Conservation (phyloP, 2,797 vertebrate genomes). For the Pogonophryne albipinna region DNA sequence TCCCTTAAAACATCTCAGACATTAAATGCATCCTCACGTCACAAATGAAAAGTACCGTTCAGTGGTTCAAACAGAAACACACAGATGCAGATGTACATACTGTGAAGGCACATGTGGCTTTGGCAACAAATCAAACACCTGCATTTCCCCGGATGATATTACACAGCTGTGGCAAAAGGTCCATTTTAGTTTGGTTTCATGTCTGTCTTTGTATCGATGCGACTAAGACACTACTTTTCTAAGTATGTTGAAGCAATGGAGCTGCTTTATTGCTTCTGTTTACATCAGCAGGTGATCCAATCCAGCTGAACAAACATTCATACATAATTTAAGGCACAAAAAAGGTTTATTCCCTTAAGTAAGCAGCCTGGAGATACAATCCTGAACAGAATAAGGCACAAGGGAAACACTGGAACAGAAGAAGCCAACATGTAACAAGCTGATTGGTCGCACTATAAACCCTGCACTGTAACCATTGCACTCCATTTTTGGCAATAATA, state of each 20-base stretch:
- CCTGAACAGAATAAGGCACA: constrained; percentile 52
- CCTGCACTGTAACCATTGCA: constrained; percentile 5
- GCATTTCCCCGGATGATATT: constrained; percentile 30
- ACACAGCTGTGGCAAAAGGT: constrained; percentile 14
- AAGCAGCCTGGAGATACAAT: constrained; percentile 49
- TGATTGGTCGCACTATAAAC: neutral
- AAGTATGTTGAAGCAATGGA: neutral
- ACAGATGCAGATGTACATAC: constrained; percentile 31
- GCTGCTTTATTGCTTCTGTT: constrained; percentile 26
- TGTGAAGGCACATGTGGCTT: constrained; percentile 69
- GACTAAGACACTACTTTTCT: constrained; percentile 7
- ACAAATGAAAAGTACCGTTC: constrained; percentile 69
- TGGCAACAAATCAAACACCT: constrained; percentile 47
- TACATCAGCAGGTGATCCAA: constrained; percentile 25
- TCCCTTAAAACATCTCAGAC: constrained; percentile 50
- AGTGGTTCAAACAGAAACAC: constrained; percentile 56
- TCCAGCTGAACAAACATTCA: constrained; percentile 34
- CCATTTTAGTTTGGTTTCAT: constrained; percentile 27
- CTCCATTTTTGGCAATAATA: neutral
- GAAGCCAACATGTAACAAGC: constrained; percentile 4
- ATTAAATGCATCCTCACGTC: constrained; percentile 19
- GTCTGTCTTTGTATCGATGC: neutral
- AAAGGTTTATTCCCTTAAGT: constrained; percentile 44
- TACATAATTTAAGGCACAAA: constrained; percentile 57
- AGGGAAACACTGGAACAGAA: constrained; percentile 18